Evolutionary conservation across 2,113 vertebrate species (phyloP).

Genomic region (Coptodon bakossiorum): DNA sequence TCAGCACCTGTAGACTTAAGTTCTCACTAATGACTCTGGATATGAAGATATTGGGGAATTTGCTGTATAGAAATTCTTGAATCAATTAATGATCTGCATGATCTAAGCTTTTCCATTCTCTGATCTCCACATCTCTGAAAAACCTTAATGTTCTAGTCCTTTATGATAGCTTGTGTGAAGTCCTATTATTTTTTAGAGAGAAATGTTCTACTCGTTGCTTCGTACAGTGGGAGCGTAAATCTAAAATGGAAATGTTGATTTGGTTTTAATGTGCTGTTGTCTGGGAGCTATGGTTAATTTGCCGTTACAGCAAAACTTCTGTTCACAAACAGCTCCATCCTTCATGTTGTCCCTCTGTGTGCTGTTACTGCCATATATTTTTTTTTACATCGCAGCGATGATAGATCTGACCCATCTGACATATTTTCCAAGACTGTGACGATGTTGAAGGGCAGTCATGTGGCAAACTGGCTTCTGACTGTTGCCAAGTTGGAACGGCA

Average conservation of each 20-base stretch:
- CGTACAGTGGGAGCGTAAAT: neutral
- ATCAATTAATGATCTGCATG: neutral
- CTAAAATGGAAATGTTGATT: neutral
- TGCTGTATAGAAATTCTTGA: neutral
- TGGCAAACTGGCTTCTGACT: conserved; percentile 77
- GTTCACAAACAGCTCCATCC: conserved; percentile 8
- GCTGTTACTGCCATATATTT: neutral
- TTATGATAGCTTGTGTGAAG: neutral
- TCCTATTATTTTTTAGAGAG: neutral
- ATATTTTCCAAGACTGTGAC: conserved; percentile 69
- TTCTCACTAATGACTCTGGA: neutral
- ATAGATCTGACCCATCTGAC: neutral
- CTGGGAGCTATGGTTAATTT: neutral
- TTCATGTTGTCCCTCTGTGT: neutral
- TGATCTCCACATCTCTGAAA: neutral
- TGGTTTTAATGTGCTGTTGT: neutral
- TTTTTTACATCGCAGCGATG: neutral
- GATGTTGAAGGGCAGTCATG: conserved; percentile 78
- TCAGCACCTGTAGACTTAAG: neutral
- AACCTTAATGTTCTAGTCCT: neutral
- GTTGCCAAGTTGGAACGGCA: conserved; percentile 65
- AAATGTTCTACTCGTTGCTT: neutral
- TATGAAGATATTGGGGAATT: neutral
- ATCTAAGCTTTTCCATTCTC: neutral
- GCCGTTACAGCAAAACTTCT: neutral